Evolutionary conservation across 1,140 invertebrate genomes (phyloP).

Genomic region (Ceratina calcarata): DNA sequence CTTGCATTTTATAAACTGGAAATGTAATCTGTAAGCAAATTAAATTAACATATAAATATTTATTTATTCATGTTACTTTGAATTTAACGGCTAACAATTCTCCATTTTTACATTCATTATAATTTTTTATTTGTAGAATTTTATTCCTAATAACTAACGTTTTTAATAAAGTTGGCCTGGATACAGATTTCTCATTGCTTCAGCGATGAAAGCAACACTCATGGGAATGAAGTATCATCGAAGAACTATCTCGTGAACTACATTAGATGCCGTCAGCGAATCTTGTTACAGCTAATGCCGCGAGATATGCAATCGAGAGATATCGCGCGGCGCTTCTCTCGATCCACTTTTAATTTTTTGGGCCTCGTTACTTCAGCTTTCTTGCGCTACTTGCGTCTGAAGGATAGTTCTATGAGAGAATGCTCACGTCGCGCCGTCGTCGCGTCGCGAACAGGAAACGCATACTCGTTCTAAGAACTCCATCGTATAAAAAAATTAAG

Average conservation of each 20-base stretch:
- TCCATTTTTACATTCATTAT: neutral
- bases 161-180: constrained; percentile 5
- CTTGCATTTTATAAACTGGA: no score
- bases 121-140: neutral
- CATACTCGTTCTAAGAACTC: neutral
- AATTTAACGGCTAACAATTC: no score
- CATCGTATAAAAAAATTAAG: neutral
- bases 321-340: constrained; percentile 32
- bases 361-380: constrained; percentile 8
- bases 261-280: constrained; percentile 43
- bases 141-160: neutral
- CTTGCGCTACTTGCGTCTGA: constrained; percentile 34
- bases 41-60: no score
- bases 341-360: constrained; percentile 49
- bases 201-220: constrained; percentile 48
- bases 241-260: constrained; percentile 44
- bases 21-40: no score
- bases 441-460: neutral
- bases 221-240: constrained; percentile 50
- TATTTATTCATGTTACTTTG: no score
- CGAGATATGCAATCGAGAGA: constrained; percentile 36
- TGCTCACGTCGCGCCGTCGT: neutral
- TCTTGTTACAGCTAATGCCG: constrained; percentile 41
- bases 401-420: neutral
- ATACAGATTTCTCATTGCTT: constrained; percentile 10